Evolutionary conservation across 2,888 invertebrate genomes (phyloP).

Genomic region (Monoplex corrugatus): DNA sequence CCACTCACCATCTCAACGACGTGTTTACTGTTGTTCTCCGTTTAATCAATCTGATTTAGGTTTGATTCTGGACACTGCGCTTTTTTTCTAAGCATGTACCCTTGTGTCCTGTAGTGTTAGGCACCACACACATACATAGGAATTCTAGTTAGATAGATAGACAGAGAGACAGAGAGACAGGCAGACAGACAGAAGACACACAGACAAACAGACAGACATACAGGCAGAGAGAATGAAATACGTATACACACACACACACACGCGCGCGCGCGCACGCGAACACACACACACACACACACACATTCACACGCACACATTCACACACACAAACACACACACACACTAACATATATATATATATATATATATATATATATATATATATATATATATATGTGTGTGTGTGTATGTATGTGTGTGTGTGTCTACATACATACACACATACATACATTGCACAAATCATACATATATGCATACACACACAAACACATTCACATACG

Average conservation of each 20-base stretch:
- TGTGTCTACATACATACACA: background rate
- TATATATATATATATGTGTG: too few species aligned
- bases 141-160: too few species aligned
- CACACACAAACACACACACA: slow-evolving; percentile 45
- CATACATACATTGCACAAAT: background rate
- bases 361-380: background rate
- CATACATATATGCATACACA: too few species aligned
- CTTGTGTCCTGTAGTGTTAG: too few species aligned
- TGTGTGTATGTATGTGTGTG: too few species aligned
- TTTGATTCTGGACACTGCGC: too few species aligned
- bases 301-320: background rate
- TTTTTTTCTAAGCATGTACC: too few species aligned
- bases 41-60: too few species aligned
- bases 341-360: slow-evolving; percentile 19
- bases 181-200: background rate
- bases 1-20: too few species aligned
- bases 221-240: background rate
- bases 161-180: background rate
- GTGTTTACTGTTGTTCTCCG: background rate
- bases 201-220: background rate
- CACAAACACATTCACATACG: too few species aligned
- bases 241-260: too few species aligned
- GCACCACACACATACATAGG: too few species aligned
- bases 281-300: background rate
- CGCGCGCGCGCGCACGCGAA: background rate